phyloP scores from a whole-genome alignment of 1,140 invertebrate genomes.

The Euura saliciscinereae region DNA sequence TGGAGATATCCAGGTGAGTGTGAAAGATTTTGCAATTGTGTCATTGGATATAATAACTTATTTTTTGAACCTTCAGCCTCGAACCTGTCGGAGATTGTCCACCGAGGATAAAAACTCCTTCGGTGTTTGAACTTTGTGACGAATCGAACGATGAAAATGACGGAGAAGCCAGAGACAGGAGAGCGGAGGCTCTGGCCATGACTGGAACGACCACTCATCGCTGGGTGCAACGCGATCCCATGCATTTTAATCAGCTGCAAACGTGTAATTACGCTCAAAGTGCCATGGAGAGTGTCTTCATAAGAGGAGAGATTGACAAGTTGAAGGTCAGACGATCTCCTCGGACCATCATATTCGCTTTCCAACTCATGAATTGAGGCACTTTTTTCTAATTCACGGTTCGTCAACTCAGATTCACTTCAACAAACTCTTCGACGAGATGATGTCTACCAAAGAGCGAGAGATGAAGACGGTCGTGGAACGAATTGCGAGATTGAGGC shows the following conservation, averaged over 20 bases:
- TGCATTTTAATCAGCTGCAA: conserved; percentile 38
- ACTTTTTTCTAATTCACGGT: no score
- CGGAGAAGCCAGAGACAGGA: background rate
- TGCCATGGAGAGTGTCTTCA: conserved; percentile 39
- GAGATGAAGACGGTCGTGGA: conserved; percentile 34
- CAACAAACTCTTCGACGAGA: conserved; percentile 57
- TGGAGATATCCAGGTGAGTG: background rate
- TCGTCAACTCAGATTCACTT: conserved; percentile 46
- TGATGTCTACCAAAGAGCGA: conserved; percentile 37
- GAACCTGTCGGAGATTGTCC: background rate
- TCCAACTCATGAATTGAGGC: no score
- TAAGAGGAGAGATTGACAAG: conserved; percentile 1
- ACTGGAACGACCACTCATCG: conserved; percentile 46
- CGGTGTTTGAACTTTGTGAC: conserved; percentile 3
- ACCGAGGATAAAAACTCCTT: background rate
- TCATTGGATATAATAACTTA: background rate
- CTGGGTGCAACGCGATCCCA: conserved; percentile 48
- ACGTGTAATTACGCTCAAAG: conserved; percentile 43
- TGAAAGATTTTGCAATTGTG: background rate
- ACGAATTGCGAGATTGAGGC: conserved; percentile 31
- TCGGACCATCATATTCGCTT: background rate
- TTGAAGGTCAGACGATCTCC: background rate
- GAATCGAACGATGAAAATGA: conserved; percentile 6
- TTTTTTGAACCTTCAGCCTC: background rate
- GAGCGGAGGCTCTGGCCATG: conserved; percentile 30